These are phyloP conservation scores for Bombus superbus DNA, from an alignment of 1,140 invertebrate species.

Conservation along the genomic window DNA sequence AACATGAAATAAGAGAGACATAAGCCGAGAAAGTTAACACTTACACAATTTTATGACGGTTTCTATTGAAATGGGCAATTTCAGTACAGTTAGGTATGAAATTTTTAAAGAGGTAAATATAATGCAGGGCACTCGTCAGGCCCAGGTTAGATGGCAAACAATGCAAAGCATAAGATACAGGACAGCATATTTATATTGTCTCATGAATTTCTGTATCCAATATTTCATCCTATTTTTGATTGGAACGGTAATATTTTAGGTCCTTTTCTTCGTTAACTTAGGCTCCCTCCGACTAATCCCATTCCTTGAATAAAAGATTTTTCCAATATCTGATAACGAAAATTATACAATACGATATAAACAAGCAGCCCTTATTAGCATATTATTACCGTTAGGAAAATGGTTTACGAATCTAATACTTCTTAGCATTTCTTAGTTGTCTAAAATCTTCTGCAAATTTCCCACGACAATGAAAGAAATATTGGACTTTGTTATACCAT, in stretches of 20 bases:
- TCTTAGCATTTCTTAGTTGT: too few relatives aligned
- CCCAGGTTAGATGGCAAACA: neutral
- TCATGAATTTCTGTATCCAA: fast-evolving
- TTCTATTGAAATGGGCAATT: slow-evolving; percentile 59
- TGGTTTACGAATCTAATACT: fast-evolving
- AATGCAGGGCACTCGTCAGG: slow-evolving; percentile 48
- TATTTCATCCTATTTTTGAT: slow-evolving; percentile 43
- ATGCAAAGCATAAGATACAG: neutral
- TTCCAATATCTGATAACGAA: fast-evolving
- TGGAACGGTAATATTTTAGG: slow-evolving; percentile 37
- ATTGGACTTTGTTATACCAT: too few relatives aligned
- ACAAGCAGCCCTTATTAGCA: fast-evolving
- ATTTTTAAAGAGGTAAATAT: slow-evolving; percentile 51
- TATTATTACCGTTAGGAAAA: too few relatives aligned
- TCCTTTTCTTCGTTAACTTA: too few relatives aligned
- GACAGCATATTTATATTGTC: neutral
- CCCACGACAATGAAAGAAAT: fast-evolving
- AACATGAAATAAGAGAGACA: too few relatives aligned
- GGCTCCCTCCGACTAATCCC: fast-evolving
- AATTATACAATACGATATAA: too few relatives aligned
- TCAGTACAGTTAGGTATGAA: slow-evolving; percentile 53
- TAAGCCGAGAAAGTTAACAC: too few relatives aligned
- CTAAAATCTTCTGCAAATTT: fast-evolving
- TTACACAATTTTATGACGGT: slow-evolving; percentile 52
- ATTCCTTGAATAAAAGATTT: too few relatives aligned